phyloP scores from a whole-genome alignment of 2,113 vertebrate genomes.

The Solea solea region DNA sequence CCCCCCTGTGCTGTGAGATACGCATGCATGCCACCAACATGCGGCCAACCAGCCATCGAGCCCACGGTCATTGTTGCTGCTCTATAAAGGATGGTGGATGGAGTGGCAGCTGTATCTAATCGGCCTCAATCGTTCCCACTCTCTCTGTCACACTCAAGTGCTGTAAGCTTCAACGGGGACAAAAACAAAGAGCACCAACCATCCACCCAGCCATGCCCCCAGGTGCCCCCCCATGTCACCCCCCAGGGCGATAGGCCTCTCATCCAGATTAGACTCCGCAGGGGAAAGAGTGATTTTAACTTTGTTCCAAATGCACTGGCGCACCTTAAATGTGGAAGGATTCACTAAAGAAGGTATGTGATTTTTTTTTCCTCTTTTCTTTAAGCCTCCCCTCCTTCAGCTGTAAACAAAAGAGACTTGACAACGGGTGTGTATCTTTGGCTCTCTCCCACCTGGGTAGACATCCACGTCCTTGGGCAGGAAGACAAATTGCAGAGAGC shows the following conservation, averaged over 20 bases:
- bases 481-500: slow-evolving; percentile 51
- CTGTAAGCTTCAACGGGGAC: slow-evolving; percentile 75
- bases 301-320: slow-evolving; percentile 58
- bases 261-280: slow-evolving; percentile 60
- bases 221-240: slow-evolving; percentile 63
- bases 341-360: slow-evolving; percentile 46
- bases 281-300: slow-evolving; percentile 49
- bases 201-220: slow-evolving; percentile 58
- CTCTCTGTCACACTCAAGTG: slow-evolving; percentile 76
- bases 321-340: slow-evolving; percentile 41
- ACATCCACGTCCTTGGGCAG: slow-evolving; percentile 45
- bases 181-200: slow-evolving; percentile 69
- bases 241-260: slow-evolving; percentile 57
- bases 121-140: slow-evolving; percentile 69
- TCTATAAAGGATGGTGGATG: slow-evolving; percentile 57
- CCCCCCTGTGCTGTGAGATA: slow-evolving; percentile 22
- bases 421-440: slow-evolving; percentile 51
- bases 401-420: slow-evolving; percentile 50
- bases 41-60: slow-evolving; percentile 58
- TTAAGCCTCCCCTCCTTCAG: slow-evolving; percentile 55
- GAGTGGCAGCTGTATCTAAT: slow-evolving; percentile 85
- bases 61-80: slow-evolving; percentile 63
- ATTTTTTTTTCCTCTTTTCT: slow-evolving; percentile 17
- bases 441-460: slow-evolving; percentile 58
- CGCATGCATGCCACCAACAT: slow-evolving; percentile 61